Evolutionary conservation across 1,140 invertebrate genomes (phyloP).

Genomic region (Drosophila repleta): DNA sequence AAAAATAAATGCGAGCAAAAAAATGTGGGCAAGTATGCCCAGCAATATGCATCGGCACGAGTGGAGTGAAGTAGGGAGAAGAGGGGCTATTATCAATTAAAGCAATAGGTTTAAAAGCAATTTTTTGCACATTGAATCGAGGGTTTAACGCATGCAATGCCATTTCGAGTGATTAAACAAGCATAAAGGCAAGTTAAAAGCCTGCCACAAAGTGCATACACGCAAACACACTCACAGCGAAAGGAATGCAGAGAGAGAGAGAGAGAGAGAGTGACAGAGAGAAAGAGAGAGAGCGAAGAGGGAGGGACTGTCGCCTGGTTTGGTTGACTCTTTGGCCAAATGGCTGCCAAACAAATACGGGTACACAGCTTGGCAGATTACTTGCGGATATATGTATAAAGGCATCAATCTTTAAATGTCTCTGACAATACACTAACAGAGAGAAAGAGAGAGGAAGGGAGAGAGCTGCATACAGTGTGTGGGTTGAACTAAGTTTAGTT

Average conservation of each 20-base stretch:
- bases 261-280: not conserved
- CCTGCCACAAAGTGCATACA: conserved; percentile 41
- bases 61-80: no score
- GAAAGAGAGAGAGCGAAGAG: not conserved
- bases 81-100: conserved; percentile 62
- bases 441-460: not conserved
- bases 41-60: conserved; percentile 4
- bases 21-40: conserved; percentile 34
- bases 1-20: conserved; percentile 8
- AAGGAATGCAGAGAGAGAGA: no score
- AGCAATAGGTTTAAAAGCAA: conserved; percentile 40
- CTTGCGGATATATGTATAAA: conserved; percentile 66
- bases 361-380: conserved; percentile 73
- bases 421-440: conserved; percentile 31
- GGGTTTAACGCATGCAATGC: conserved; percentile 51
- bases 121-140: conserved; percentile 19
- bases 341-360: conserved; percentile 61
- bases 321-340: conserved; percentile 32
- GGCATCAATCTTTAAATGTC: conserved; percentile 79
- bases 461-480: not conserved
- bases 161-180: conserved; percentile 66
- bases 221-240: conserved; percentile 3
- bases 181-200: conserved; percentile 61
- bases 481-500: conserved; percentile 2
- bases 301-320: not conserved